Evolutionary conservation across 2,113 vertebrate species (phyloP), one percentile per base, ranked within the genome.

Genomic region (Leptobrachium ailaonicum): DNA sequence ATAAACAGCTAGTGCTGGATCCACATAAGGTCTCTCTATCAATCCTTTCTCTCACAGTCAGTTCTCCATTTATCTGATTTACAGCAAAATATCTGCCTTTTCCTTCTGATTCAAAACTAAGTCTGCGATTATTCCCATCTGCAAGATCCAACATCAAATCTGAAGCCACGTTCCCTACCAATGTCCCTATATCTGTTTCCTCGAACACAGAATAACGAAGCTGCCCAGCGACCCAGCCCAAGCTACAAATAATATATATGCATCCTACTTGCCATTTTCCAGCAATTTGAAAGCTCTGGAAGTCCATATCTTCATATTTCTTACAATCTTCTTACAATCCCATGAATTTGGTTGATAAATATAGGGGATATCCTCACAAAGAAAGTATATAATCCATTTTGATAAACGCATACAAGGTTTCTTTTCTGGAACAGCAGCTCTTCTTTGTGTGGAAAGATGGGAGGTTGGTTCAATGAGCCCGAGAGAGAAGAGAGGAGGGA

Each of bases 251-350:
- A 82, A 82, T 89, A 89, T 92, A 85, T 87, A 90, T 88, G 87
- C 82, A 91, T 85, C 91, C 86, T 90, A 93, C 91, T 92, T 94
- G 93, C 93, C 93, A 91, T 92, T 91, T 93, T 89, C 89, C 91
- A 86, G 90, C n/a, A 85, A 85, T 90, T 82, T 86, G 81, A 85
- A 85, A 75, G 82, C 85, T 87, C 84, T 79, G 14, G 1, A 83
- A 84, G 83, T 91, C 88, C 92, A 93, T 92, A 88, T 85, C 89
- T 66, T 72, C 83, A 71, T 81, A 82, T 11, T 80, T 73, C 83
- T 68, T 84, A 84, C 63, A 85, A 73, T 50, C 8, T 8, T 8
- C 8, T 50, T 8, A 50, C 8, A 50, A 50, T 50, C 47, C 47
- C 47, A 50, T 50, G 47, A 50, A 5, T 50, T 4, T 50, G 47